Evolutionary conservation across 2,888 invertebrate species (phyloP).

Genomic region (Aphrophora alni): DNA sequence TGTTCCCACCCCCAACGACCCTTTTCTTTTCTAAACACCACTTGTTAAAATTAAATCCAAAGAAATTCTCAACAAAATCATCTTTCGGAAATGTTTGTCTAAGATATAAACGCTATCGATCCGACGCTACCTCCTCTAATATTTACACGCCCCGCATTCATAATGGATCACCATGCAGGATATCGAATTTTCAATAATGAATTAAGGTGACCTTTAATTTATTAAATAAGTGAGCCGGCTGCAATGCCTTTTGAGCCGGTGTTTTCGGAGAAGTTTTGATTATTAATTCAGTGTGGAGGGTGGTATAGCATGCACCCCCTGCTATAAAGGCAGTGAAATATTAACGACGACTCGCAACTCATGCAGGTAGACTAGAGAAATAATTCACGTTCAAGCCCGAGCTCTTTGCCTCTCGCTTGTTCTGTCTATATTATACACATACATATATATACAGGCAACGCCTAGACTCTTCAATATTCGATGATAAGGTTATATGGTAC

Average conservation of each 20-base stretch:
- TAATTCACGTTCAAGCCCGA: constrained; percentile 48
- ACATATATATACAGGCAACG: constrained; percentile 9
- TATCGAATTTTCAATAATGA: constrained; percentile 51
- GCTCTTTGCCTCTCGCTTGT: constrained; percentile 35
- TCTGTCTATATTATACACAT: constrained; percentile 30
- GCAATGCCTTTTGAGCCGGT: constrained; percentile 47
- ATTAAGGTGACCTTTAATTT: constrained; percentile 49
- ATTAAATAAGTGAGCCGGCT: constrained; percentile 46
- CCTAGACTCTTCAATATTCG: constrained; percentile 27
- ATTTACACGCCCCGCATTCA: not conserved
- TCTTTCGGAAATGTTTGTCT: not conserved
- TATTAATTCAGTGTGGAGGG: constrained; percentile 44
- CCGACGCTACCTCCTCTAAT: not conserved
- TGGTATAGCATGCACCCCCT: constrained; percentile 30
- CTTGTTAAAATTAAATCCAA: not conserved
- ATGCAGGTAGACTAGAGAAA: constrained; percentile 49
- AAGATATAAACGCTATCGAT: not conserved
- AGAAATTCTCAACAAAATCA: not conserved
- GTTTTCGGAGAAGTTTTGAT: constrained; percentile 48
- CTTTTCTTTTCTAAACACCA: not conserved
- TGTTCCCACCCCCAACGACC: not conserved
- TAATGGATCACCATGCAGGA: constrained; percentile 35
- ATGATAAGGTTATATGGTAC: constrained; percentile 24
- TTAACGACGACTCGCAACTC: constrained; percentile 48
- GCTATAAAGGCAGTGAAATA: constrained; percentile 50